Base-by-base conservation (phyloP, 1,140 invertebrate genomes). In the Coptotermes formosanus region DNA sequence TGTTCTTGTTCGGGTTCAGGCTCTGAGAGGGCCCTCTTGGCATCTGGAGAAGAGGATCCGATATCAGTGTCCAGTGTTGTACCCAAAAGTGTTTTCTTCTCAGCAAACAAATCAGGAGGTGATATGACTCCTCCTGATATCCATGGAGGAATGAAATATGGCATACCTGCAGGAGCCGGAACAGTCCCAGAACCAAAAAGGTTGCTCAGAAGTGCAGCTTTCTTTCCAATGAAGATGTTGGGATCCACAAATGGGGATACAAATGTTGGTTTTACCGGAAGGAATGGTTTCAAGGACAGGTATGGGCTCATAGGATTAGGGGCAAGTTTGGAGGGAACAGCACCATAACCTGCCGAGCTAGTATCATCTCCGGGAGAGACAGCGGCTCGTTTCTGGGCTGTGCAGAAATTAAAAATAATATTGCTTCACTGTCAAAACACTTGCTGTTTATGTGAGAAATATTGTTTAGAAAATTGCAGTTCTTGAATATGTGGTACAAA, bases 141-240 rank as follows among this genome's bases (percentile, higher is more conserved):
- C 64, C 64, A 75, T 0, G 82, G 82, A 25, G 82, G 82, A 43
- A 44, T 30, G 6, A 44, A 44, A 25, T 7, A 45, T 44, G 82
- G 43, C 82, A n/a, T 83, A 83, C 82, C 82, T 83, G 25, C 82
- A 1, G 64, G 64, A 45, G 52, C n/a, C 32, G 44, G 25, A 45
- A 64, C 59, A 81, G n/a, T 30, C 45, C 45, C 64, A 23, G 86
- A 59, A 21, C 82, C 83, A 82, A 91, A 91, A 23, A 91, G 86
- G 14, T 88, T 88, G 82, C 91, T 90, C 23, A 91, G 85, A 52
- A 91, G 91, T 14, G 88, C 85, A 2, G 89, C 88, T 86, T 91
- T 91, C 52, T 91, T 91, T 2, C 88, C 85, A 8, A 89, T 89
- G 16, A 90, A 90, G 87, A 89, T 88, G 0, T 89, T 88, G 4